Evolutionary conservation across 2,113 vertebrate species (phyloP).

Genomic region (Charadrius vociferus): DNA sequence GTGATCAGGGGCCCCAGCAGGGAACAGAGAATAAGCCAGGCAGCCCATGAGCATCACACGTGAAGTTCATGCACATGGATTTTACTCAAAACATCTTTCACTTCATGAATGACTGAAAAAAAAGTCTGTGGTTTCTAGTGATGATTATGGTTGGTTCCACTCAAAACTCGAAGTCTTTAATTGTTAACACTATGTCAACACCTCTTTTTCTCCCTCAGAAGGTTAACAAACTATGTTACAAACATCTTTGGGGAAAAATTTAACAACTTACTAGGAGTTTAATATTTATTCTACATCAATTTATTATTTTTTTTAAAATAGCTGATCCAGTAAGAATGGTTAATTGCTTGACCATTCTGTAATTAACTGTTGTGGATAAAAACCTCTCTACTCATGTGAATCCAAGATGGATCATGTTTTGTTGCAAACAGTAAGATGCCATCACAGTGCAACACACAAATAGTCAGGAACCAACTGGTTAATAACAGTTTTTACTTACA

Average conservation of each 20-base stretch:
- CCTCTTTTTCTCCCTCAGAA: background rate
- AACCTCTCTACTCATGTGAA: background rate
- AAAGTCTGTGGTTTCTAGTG: background rate
- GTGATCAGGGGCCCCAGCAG: rapidly evolving
- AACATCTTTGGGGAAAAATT: background rate
- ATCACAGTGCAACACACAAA: background rate
- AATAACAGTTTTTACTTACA: background rate
- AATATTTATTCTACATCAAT: background rate
- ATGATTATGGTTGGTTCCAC: background rate
- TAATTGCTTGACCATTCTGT: background rate
- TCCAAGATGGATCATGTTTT: background rate
- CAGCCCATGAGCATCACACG: rapidly evolving
- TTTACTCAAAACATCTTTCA: background rate
- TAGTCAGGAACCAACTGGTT: background rate
- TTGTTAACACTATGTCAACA: background rate
- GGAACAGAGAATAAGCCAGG: background rate
- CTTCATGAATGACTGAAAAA: background rate
- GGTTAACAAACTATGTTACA: background rate
- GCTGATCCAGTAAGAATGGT: background rate
- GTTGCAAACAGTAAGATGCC: background rate
- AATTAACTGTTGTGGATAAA: background rate
- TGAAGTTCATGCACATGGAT: background rate
- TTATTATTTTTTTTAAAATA: background rate
- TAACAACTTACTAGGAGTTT: background rate
- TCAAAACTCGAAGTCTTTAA: background rate